phyloP scores from a whole-genome alignment of 2,113 vertebrate species.

The Gadus macrocephalus region DNA sequence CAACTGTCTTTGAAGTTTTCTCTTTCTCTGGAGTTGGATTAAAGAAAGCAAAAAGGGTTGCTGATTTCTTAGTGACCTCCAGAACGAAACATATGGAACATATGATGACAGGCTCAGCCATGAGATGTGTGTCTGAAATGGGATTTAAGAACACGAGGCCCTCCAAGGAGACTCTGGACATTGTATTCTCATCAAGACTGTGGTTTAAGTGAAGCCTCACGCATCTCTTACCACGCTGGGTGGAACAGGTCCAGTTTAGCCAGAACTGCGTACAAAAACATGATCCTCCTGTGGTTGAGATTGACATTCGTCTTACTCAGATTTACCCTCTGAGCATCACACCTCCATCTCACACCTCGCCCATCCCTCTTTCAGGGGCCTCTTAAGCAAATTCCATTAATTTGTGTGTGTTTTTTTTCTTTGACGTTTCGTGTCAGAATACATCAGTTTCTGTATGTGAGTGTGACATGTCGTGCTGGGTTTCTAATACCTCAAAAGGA shows the following conservation, averaged over 20 bases:
- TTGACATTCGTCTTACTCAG: constrained; percentile 1
- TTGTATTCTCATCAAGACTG: constrained; percentile 23
- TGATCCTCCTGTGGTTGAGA: constrained; percentile 4
- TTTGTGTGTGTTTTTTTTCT: too few relatives aligned
- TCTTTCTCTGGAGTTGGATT: background rate
- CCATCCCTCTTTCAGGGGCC: too few relatives aligned
- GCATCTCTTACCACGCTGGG: too few relatives aligned
- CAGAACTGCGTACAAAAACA: constrained; percentile 33
- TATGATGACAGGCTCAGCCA: too few relatives aligned
- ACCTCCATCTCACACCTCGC: too few relatives aligned
- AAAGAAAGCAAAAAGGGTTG: background rate
- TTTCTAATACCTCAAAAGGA: background rate
- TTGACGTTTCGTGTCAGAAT: too few relatives aligned
- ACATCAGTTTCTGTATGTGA: too few relatives aligned
- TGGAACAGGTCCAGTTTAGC: constrained; percentile 31
- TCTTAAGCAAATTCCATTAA: too few relatives aligned
- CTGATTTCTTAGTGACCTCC: background rate
- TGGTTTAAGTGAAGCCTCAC: constrained; percentile 56
- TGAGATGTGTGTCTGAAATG: background rate
- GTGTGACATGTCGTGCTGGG: background rate
- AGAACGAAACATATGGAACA: too few relatives aligned
- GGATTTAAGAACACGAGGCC: background rate
- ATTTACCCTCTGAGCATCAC: too few relatives aligned
- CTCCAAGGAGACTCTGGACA: background rate
- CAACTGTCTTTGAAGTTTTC: background rate